phyloP scores from a whole-genome alignment of 2,113 vertebrate species.

The Rhynchopsitta pachyrhyncha region DNA sequence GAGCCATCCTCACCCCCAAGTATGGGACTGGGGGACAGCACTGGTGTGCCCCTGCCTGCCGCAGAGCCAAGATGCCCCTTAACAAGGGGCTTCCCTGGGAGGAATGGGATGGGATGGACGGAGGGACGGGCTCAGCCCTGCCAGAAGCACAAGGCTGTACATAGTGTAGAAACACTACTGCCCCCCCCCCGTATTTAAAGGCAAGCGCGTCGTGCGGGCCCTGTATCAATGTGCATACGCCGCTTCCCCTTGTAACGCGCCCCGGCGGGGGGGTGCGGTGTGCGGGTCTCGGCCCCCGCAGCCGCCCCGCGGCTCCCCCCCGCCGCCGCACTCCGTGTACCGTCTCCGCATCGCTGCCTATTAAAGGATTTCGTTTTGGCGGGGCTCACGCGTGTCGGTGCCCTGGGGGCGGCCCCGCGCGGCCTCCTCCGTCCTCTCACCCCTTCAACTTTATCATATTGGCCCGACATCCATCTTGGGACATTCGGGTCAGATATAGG shows the following conservation, averaged over 20 bases:
- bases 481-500: too few species aligned
- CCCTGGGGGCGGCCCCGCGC: neutral
- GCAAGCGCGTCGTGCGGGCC: conserved; percentile 3
- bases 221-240: conserved; percentile 22
- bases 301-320: neutral
- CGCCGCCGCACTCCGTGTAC: neutral
- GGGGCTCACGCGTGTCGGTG: neutral
- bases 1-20: conserved; percentile 21
- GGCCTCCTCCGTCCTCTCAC: neutral
- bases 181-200: conserved; percentile 21
- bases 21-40: neutral
- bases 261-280: neutral
- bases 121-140: neutral
- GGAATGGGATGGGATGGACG: neutral
- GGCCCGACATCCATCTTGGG: too few species aligned
- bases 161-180: conserved; percentile 62
- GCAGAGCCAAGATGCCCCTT: neutral
- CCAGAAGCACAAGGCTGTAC: conserved; percentile 73
- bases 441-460: too few species aligned
- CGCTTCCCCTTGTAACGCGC: neutral
- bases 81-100: neutral
- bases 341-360: conserved; percentile 50
- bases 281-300: neutral
- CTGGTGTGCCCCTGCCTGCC: neutral
- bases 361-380: conserved; percentile 73